Base-by-base conservation (phyloP, 2,888 invertebrate genomes). In the Flabesymbios commensalis region DNA sequence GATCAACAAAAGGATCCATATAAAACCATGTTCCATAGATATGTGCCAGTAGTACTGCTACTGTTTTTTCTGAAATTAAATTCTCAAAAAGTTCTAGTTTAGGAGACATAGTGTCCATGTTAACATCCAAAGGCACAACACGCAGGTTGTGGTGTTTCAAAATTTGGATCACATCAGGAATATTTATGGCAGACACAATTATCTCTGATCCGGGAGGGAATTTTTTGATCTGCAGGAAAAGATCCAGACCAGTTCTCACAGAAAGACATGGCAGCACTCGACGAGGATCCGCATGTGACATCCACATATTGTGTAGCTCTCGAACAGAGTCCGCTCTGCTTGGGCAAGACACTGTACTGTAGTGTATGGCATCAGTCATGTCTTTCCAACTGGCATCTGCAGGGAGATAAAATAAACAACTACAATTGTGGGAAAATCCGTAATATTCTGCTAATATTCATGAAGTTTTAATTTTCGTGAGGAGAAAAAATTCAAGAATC, bases 171-270 rank as follows among this genome's bases (percentile, higher is more conserved):
- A 83, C 79, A 64, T 77, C 78, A 4, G 82, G 81, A 59, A 83
- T 83, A 69, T 83, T 83, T 26, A 83, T 74, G 32, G 83, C 83
- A 2, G 83, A 80, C 78, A 83, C 78, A 52, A 83, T 80, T 57
- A 83, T 70, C 68, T 83, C 82, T 53, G 81, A 80, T 33, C 80
- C 80, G n/a, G 68, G 66, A 3, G 80, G 79, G 64, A 78, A 83
- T 32, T 73, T 65, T 67, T 72, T 75, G 28, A 74, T 75, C 61
- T 65, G 36, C 14, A 72, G 63, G 48, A 53, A 72, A 28, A 72
- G 61, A 39, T 72, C 71, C 2, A 72, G 63, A 4, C 60, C 72
- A 32, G 69, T 61, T 2, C 72, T 54, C 17, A 69, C 72, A 3
- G 72, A 69, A 22, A 69, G 67, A 48, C 62, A 61, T 3, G 70